Base-by-base conservation (phyloP, 2,888 invertebrate species). In the Hirtodrosophila cameraria region DNA sequence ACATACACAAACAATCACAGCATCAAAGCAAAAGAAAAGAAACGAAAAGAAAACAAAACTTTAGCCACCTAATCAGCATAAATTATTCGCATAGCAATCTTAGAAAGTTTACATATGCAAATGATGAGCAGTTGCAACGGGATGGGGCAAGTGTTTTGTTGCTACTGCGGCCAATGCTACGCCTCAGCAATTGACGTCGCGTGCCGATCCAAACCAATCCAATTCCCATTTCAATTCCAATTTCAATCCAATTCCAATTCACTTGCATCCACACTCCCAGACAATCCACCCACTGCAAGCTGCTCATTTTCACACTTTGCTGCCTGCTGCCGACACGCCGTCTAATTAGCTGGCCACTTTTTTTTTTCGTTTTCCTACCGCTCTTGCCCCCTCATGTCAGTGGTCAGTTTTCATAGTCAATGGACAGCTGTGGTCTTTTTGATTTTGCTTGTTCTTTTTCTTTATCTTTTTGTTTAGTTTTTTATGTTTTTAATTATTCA, bases 251-350 rank as follows among this genome's bases (percentile, higher is more conserved):
- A 36, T 59, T 63, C 52, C 27, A 43, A 52, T 52, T 28, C 52
- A 64, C 35, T 36, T 50, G 31, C 25, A 42, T 12, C 27, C 52
- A 53, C 52, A 64, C 25, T 15, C 33, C 45, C 8, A 33, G 18
- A 33, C 16, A 28, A 6, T 25, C 33, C 57, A 35, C 30, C 62
- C 38, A 48, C 62, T 49, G 41, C 36, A 49, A 45, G 57, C 50
- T 59, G 54, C 42, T 60, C 80, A 61, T 71, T 68, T 80, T 76
- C 80, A 80, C 84, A 77, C 68, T 74, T 83, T 58, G 38, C 72
- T 83, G 81, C 23, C 64, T 57, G 64, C 64, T 57, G 64, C 69
- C 75, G 55, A 68, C 73, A 72, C 60, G 81, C 54, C 71, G 69
- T 75, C 75, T 64, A 84, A 84, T 84, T 77, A 80, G 71, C 62